Evolutionary conservation across 2,888 invertebrate genomes (phyloP).

Genomic region (Steinernema scapterisci): DNA sequence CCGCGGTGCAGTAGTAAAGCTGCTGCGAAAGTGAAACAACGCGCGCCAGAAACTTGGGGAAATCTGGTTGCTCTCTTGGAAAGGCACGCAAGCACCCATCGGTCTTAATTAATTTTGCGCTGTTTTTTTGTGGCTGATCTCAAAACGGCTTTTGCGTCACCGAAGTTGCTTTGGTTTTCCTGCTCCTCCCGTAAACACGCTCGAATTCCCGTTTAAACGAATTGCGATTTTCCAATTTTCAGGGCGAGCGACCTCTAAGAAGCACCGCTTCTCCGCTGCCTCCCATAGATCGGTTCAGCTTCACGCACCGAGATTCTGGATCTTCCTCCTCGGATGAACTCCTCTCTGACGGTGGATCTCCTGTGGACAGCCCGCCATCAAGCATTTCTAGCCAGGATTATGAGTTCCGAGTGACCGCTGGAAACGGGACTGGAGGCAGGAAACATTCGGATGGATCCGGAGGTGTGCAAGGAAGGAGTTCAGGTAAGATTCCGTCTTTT

Average conservation of each 20-base stretch:
- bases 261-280: constrained; percentile 23
- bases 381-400: constrained; percentile 44
- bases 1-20: not conserved
- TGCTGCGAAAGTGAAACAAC: not conserved
- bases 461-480: constrained; percentile 47
- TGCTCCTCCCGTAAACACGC: not conserved
- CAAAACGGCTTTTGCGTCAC: too few species aligned
- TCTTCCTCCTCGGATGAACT: constrained; percentile 27
- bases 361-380: constrained; percentile 49
- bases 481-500: constrained; percentile 41
- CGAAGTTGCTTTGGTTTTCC: not conserved
- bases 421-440: constrained; percentile 44
- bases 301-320: constrained; percentile 9
- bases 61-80: not conserved
- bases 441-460: constrained; percentile 44
- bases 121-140: not conserved
- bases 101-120: constrained; percentile 26
- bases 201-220: not conserved
- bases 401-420: not conserved
- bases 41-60: too few species aligned
- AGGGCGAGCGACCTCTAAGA: constrained; percentile 2
- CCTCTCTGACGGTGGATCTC: constrained; percentile 38
- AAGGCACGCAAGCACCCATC: not conserved
- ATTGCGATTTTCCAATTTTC: too few species aligned
- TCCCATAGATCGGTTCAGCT: constrained; percentile 35